phyloP scores from a whole-genome alignment of 2,888 invertebrate species.

The Liopterus haemorrhoidalis region DNA sequence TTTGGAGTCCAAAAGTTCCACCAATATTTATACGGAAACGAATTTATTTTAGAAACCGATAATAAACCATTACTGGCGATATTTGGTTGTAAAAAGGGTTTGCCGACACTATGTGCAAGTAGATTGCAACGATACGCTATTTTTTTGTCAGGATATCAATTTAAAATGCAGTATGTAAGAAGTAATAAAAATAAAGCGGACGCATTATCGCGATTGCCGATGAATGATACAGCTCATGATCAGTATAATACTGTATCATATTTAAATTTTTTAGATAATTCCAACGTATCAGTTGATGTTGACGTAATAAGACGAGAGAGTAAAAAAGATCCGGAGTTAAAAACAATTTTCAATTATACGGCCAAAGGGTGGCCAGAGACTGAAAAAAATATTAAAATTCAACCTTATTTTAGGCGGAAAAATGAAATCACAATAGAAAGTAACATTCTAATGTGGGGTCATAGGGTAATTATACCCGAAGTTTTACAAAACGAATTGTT shows the following conservation, averaged over 20 bases:
- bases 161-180: neutral
- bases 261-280: conserved; percentile 1
- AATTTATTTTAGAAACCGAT: conserved; percentile 3
- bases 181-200: neutral
- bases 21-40: conserved; percentile 1
- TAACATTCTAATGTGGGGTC: conserved; percentile 3
- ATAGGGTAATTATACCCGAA: neutral
- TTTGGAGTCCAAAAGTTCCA: too few species aligned
- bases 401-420: neutral
- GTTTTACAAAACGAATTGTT: neutral
- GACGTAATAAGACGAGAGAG: neutral
- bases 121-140: conserved; percentile 3
- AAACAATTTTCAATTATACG: neutral
- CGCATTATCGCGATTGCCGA: conserved; percentile 3
- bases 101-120: conserved; percentile 1
- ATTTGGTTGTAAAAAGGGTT: neutral
- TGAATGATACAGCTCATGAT: neutral
- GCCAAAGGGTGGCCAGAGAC: conserved; percentile 7
- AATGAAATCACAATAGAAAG: conserved; percentile 1
- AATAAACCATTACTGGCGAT: conserved; percentile 3
- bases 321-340: conserved; percentile 1
- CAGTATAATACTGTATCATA: neutral
- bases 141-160: conserved; percentile 5
- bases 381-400: too few species aligned
- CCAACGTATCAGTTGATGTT: conserved; percentile 4